Conservation (phyloP, 92 coral and sea anemone species). For the Actinostola sp. region DNA sequence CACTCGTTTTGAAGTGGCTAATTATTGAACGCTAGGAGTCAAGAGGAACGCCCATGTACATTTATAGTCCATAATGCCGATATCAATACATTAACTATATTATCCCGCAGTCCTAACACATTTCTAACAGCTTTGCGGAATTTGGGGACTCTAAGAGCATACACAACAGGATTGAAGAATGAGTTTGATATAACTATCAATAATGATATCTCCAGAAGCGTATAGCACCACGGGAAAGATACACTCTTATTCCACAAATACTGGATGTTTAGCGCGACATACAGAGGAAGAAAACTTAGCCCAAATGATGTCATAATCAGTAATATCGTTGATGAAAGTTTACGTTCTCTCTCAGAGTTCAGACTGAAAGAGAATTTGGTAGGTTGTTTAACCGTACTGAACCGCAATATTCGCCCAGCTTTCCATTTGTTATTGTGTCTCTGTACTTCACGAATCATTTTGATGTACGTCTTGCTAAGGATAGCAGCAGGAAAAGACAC, state of each 20-base stretch:
- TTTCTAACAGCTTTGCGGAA: conserved; percentile 20
- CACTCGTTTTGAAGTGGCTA: too few species aligned
- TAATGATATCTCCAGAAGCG: conserved; percentile 11
- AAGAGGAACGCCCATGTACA: background rate
- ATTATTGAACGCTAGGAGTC: background rate
- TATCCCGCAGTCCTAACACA: conserved; percentile 16
- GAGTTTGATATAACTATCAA: conserved; percentile 17
- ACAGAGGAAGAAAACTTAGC: conserved; percentile 17
- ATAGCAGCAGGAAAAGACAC: conserved; percentile 11
- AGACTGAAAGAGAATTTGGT: background rate
- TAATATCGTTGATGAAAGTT: conserved; percentile 11
- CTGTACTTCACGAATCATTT: conserved; percentile 10
- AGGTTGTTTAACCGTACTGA: background rate
- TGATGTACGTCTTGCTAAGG: conserved; percentile 2
- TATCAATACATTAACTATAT: conserved; percentile 18
- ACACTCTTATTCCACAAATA: background rate
- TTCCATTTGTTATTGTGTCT: conserved; percentile 19
- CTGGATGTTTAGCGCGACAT: conserved; percentile 1
- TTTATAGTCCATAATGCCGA: background rate
- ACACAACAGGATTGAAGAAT: conserved; percentile 9
- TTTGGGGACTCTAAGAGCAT: conserved; percentile 24
- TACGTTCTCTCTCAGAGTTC: conserved; percentile 10
- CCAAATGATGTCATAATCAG: conserved; percentile 8
- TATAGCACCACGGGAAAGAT: background rate
- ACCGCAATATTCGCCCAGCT: background rate